Evolutionary conservation across 1,140 invertebrate species (phyloP), one percentile per base, ranked within the genome.

Genomic region (Thaumatotibia leucotreta): DNA sequence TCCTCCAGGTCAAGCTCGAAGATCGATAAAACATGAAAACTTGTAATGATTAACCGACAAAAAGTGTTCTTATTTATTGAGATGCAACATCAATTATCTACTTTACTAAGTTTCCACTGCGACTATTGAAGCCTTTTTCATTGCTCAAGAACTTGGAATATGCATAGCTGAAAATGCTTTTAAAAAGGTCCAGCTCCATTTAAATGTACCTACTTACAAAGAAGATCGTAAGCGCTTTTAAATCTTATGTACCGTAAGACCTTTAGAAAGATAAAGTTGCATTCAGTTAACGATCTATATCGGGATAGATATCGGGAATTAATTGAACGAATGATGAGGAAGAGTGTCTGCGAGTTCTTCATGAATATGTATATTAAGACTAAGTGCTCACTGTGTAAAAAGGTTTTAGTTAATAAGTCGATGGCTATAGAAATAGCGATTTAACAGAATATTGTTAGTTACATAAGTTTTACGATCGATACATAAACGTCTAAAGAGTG

Each of bases 271-370:
- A 72, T 66, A 69, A 69, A 83, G 76, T 80, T 45, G 9, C 76
- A 73, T 73, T 68, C 70, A 45, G 70, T 75, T 73, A 74, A 75
- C 58, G 70, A 74, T 75, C 73, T 69, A 74, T 79, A 77, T 83
- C 73, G 69, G 65, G 64, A 72, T 72, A 76, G 76, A 86, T 86
- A 86, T 84, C 79, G 74, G 61, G 76, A 79, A 80, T 88, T 88
- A 88, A 88, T 88, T 86, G 83, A 88, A 88, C 83, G 82, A 86
- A 88, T 83, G 71, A 75, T 77, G 78, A 73, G 63, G 63, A 63
- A 74, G 67, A 45, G 67, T 68, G 72, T 74, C 65, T 70, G 74
- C 69, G 62, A 52, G 69, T 52, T 64, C 31, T 67, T 84, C 82
- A 88, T 88, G 84, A 86, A 84, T 86, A 86, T 86, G 81, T 70